Conservation (phyloP, 2,888 invertebrate genomes). For the Cantharis rustica region DNA sequence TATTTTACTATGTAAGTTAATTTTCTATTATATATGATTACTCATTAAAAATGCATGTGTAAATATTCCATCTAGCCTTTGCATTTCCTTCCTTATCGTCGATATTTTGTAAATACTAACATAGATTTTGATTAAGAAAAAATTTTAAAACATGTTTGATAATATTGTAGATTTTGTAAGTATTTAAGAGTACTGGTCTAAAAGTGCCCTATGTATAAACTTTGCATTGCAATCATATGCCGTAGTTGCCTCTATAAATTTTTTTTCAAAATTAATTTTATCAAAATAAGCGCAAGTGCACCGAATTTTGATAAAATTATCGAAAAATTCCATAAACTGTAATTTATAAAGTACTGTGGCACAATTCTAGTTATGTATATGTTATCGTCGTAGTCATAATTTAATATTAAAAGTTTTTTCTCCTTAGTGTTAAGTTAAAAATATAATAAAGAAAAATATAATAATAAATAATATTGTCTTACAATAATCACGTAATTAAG, state of each 20-base stretch:
- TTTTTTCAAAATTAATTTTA: neutral
- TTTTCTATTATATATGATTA: neutral
- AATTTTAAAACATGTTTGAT: constrained; percentile 11
- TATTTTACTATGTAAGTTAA: no score
- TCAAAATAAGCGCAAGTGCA: neutral
- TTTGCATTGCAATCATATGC: constrained; percentile 43
- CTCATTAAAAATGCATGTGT: neutral
- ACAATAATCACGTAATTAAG: neutral
- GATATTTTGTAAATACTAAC: neutral
- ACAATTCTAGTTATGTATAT: neutral
- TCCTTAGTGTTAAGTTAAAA: neutral
- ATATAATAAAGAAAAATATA: neutral
- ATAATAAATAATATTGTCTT: neutral
- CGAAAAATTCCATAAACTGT: neutral
- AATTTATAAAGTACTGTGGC: neutral
- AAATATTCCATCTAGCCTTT: neutral
- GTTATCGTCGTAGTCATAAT: neutral
- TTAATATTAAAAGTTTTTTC: neutral
- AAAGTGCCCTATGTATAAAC: constrained; percentile 41
- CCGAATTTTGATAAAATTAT: neutral
- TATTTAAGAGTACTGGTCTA: constrained; percentile 24
- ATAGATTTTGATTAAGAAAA: neutral
- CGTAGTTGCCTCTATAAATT: constrained; percentile 46
- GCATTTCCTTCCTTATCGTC: neutral
- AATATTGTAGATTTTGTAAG: constrained; percentile 21